Evolutionary conservation across 2,888 invertebrate species (phyloP), one percentile per base, ranked within the genome.

Genomic region (Chrysolina americana): DNA sequence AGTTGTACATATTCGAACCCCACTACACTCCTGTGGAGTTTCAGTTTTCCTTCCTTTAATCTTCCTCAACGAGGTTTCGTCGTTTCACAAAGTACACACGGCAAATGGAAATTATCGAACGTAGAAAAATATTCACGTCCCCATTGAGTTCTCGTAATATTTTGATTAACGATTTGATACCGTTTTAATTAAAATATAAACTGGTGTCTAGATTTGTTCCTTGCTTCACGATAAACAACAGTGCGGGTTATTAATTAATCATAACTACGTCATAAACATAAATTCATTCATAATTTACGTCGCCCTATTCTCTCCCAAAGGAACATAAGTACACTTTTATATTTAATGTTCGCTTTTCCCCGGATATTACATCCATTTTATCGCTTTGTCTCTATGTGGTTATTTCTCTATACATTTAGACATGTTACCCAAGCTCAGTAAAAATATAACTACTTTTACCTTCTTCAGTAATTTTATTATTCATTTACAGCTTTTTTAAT

Each of bases 41-140:
- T 15, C 44, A 3, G 11, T 44, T 44, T 21, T 17, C 13, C 48
- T 48, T 48, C 1, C 48, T 48, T 48, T 2, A n/a, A 53, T 53
- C 21, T 53, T 21, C 21, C 21, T 21, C 11, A 13, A 11, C 13
- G 19, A 21, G 19, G 5, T 21, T 1, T 21, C 53, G 21, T 44
- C 15, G 44, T 44, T 44, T 15, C 15, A 44, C 15, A 59, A 59
- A 6, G 28, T 15, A 9, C n/a, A 28, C 2, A 59, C 36, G 28
- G 23, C 36, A 28, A 28, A 59, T 59, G 13, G 15, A 36, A 59
- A 72, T 74, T 70, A 77, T 75, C 70, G 73, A 73, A 77, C 68
- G 76, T 36, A 36, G 73, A 78, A 76, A 76, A 76, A 78, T n/a
- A 23, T 15, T 28, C n/a, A 28, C 36, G n/a, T 59, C 36, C 15